Evolutionary conservation across 1,140 invertebrate species (phyloP), one percentile per base, ranked within the genome.

Genomic region (Achroia grisella): DNA sequence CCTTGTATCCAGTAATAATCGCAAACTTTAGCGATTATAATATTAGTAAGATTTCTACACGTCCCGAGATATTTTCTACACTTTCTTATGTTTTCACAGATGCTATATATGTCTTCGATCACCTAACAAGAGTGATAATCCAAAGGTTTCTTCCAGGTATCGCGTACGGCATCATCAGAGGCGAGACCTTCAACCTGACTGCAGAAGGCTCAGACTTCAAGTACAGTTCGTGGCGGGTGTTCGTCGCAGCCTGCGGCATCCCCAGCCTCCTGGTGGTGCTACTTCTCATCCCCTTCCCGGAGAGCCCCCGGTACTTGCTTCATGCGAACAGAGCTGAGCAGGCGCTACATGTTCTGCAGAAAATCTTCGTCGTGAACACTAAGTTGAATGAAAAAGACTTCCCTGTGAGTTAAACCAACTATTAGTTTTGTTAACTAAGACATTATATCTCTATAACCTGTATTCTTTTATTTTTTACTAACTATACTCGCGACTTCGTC

Each of bases 171-270:
- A 82, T 86, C 37, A 88, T 88, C 63, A 87, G 81, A 27, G 77
- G 84, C 36, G 58, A 67, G 0, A 60, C 69, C 9, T 84, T 74
- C 57, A 78, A 71, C 31, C 40, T 71, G 15, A 77, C 71, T 6
- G 56, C 43, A 0, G 48, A 60, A 0, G 65, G 52, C 9, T 73
- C 85, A 1, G 61, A 51, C 10, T 89, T 87, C 71, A 69, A 78
- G 37, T 88, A 88, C 59, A 77, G 60, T 58, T 92, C 91, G 1
- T 96, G 94, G 94, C 86, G 93, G 29, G 87, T 95, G 9, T 95
- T 93, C 76, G 85, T 95, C 2, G 87, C 91, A 0, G 59, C 89
- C 0, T 89, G 90, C 53, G 90, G 90, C 0, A 35, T 93, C 4
- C 93, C 94, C 2, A 89, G 89, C 44, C 61, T 95, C 0, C 60